Conservation (phyloP, 2,888 invertebrate species). For the Cabera pusaria region DNA sequence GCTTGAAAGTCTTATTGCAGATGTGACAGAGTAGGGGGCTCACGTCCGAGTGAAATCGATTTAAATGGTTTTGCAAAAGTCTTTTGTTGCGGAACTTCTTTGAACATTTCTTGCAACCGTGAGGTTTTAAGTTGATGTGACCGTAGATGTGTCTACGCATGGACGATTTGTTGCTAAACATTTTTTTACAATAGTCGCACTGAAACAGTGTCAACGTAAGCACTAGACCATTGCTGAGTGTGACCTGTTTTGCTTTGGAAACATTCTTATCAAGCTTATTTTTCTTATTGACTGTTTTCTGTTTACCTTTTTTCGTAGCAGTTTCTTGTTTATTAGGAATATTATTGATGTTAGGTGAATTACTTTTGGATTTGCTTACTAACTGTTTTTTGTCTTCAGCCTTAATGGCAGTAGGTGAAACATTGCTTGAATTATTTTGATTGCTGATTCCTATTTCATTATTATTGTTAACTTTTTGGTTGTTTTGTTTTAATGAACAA, state of each 20-base stretch:
- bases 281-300: slow-evolving; percentile 20
- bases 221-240: slow-evolving; percentile 46
- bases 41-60: slow-evolving; percentile 75
- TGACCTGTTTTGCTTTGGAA: slow-evolving; percentile 36
- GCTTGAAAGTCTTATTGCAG: slow-evolving; percentile 89
- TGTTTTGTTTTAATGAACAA: slow-evolving; percentile 18
- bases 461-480: slow-evolving; percentile 61
- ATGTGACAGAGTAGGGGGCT: slow-evolving; percentile 85
- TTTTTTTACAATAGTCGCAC: slow-evolving; percentile 86
- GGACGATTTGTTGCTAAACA: slow-evolving; percentile 85
- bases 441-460: slow-evolving; percentile 65
- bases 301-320: slow-evolving; percentile 23
- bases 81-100: slow-evolving; percentile 86
- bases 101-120: slow-evolving; percentile 84
- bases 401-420: slow-evolving; percentile 9
- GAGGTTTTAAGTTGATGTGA: slow-evolving; percentile 86
- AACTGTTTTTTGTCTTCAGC: slow-evolving; percentile 5
- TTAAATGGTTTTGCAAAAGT: slow-evolving; percentile 85
- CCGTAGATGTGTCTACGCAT: slow-evolving; percentile 86
- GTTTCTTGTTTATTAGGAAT: slow-evolving; percentile 15
- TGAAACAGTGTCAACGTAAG: slow-evolving; percentile 44
- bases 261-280: slow-evolving; percentile 22
- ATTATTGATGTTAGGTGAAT: slow-evolving; percentile 12
- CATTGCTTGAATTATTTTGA: slow-evolving; percentile 44
- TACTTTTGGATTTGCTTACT: slow-evolving; percentile 17